Evolutionary conservation across 1,140 invertebrate genomes (phyloP).

Genomic region (Oncopodura yosiiana): DNA sequence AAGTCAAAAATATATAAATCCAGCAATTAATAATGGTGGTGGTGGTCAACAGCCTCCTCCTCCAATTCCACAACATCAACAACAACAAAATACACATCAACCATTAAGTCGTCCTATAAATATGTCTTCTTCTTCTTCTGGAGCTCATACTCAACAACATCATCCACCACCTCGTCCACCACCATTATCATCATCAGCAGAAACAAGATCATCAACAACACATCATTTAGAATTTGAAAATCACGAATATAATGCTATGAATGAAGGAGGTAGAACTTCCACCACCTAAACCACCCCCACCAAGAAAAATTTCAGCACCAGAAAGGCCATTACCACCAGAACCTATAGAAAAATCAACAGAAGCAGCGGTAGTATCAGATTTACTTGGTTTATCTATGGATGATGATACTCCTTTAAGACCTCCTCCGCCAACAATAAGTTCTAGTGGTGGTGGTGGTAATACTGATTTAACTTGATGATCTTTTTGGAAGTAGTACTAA

Average conservation of each 20-base stretch:
- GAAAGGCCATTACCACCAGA: background rate
- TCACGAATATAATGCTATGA: conserved; percentile 15
- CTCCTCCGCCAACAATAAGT: background rate
- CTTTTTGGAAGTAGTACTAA: background rate
- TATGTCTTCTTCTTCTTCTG: background rate
- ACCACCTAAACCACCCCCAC: conserved; percentile 25
- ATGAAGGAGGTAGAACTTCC: conserved; percentile 6
- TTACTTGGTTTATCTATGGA: background rate
- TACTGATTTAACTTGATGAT: background rate
- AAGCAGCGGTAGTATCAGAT: background rate
- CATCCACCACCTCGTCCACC: conserved; percentile 2
- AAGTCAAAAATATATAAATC: conserved; percentile 21
- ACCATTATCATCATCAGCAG: background rate
- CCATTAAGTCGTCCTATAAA: background rate
- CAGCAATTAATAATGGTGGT: background rate
- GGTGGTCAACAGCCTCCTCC: conserved; percentile 1
- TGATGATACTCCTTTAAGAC: background rate
- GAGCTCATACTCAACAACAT: conserved; percentile 8
- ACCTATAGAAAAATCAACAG: background rate
- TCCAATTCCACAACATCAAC: conserved; percentile 3
- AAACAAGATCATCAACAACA: background rate
- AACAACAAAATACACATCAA: background rate
- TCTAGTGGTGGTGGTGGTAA: background rate
- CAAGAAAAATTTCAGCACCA: background rate
- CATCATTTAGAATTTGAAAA: conserved; percentile 27